Conservation (phyloP, 2,113 vertebrate species). For the Sinocyclocheilus anshuiensis region DNA sequence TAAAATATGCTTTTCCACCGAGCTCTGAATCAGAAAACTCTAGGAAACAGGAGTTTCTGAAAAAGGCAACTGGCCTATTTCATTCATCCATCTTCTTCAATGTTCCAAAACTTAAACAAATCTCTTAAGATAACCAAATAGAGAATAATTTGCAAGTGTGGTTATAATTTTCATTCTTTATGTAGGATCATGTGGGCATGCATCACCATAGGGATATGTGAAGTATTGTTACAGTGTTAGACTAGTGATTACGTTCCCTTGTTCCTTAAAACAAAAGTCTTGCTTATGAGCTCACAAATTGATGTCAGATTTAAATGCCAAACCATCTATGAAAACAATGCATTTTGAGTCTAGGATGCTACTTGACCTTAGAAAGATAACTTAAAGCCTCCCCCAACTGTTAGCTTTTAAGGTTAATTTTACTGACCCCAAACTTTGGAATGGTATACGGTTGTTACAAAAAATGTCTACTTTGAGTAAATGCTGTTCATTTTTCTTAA, state of each 20-base stretch:
- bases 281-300: not conserved
- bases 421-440: not conserved
- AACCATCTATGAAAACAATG: not conserved
- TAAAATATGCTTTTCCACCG: slow-evolving; percentile 33
- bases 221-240: not conserved
- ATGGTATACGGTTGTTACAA: not conserved
- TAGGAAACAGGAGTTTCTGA: not conserved
- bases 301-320: not conserved
- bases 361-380: not conserved
- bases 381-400: not conserved
- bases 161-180: not conserved
- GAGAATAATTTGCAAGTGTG: not conserved
- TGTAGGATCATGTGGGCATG: not conserved
- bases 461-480: not conserved
- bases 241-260: not conserved
- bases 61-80: slow-evolving; percentile 37
- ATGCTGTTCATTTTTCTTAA: not conserved
- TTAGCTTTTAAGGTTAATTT: not conserved
- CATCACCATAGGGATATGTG: too few species aligned
- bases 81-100: slow-evolving; percentile 12
- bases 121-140: not conserved
- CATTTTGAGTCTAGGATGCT: not conserved
- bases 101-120: not conserved
- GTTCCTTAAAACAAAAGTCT: slow-evolving; percentile 1
- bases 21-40: slow-evolving; percentile 24